A percentile compares a stretch with the other conserved stretches of the same genome.
These are phyloP conservation scores for Papilio polytes DNA, from an alignment of 1,140 invertebrate genomes.

Conservation along the genomic window DNA sequence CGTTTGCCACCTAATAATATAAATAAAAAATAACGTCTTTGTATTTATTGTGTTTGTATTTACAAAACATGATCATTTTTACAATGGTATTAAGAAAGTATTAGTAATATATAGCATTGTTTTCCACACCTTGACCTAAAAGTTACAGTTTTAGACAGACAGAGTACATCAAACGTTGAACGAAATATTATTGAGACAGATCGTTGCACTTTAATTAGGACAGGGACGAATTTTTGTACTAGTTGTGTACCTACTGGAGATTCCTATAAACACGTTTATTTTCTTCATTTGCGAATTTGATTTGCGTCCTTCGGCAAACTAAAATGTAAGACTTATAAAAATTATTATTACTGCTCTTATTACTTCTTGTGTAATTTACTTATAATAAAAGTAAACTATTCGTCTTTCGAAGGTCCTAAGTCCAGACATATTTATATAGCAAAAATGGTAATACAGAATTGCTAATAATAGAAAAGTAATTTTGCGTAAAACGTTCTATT, in stretches of 20 bases:
- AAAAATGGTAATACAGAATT: too few species aligned
- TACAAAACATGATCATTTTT: neutral
- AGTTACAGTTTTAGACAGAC: neutral
- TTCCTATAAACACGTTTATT: neutral
- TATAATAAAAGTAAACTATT: too few species aligned
- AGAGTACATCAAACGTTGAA: neutral
- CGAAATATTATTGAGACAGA: neutral
- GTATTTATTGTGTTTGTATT: too few species aligned
- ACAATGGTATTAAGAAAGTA: neutral
- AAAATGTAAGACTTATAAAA: too few species aligned
- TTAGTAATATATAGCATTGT: neutral
- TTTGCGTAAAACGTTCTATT: neutral
- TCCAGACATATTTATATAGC: too few species aligned
- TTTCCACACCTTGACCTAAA: conserved; percentile 3
- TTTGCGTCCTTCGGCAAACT: too few species aligned
- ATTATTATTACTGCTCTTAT: too few species aligned
- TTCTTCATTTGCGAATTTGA: neutral
- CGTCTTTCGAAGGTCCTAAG: too few species aligned
- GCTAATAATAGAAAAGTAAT: too few species aligned
- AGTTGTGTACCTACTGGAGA: neutral
- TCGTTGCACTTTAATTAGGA: neutral
- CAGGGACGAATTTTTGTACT: neutral
- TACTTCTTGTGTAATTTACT: too few species aligned
- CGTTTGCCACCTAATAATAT: too few species aligned
- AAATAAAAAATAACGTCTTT: too few species aligned